A percentile compares a stretch with the other conserved stretches of the same genome.
Evolutionary conservation across 2,888 invertebrate genomes (phyloP).

Genomic region (Lochmaea crataegi): DNA sequence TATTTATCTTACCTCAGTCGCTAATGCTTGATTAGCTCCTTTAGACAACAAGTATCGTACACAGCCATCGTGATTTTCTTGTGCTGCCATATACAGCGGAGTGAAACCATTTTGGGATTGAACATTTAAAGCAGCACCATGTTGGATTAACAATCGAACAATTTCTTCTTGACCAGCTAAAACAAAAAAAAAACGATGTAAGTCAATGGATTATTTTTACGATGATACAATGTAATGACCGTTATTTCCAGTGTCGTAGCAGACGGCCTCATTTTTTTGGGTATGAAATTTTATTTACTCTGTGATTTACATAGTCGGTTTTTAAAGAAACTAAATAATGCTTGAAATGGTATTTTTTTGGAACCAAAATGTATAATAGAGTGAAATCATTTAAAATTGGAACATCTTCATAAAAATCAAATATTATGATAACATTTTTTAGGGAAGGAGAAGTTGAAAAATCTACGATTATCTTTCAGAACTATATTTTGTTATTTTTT

Average conservation of each 20-base stretch:
- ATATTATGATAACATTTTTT: too few relatives aligned
- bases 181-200: conserved; percentile 32
- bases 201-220: neutral
- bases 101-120: conserved; percentile 98
- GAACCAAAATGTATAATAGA: too few relatives aligned
- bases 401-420: too few relatives aligned
- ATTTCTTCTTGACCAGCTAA: conserved; percentile 94
- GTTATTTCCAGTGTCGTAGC: neutral
- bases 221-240: neutral
- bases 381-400: too few relatives aligned
- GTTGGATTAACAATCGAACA: conserved; percentile 89
- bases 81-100: conserved; percentile 98
- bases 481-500: too few relatives aligned
- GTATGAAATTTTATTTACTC: too few relatives aligned
- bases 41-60: conserved; percentile 91
- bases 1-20: conserved; percentile 85
- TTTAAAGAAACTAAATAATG: too few relatives aligned
- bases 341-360: too few relatives aligned
- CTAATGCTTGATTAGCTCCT: conserved; percentile 95
- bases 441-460: too few relatives aligned
- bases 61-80: conserved; percentile 94
- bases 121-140: conserved; percentile 94
- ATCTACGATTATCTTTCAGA: too few relatives aligned
- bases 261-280: neutral
- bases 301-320: neutral